phyloP scores from a whole-genome alignment of 2,888 invertebrate species.

The Xestia ashworthii region DNA sequence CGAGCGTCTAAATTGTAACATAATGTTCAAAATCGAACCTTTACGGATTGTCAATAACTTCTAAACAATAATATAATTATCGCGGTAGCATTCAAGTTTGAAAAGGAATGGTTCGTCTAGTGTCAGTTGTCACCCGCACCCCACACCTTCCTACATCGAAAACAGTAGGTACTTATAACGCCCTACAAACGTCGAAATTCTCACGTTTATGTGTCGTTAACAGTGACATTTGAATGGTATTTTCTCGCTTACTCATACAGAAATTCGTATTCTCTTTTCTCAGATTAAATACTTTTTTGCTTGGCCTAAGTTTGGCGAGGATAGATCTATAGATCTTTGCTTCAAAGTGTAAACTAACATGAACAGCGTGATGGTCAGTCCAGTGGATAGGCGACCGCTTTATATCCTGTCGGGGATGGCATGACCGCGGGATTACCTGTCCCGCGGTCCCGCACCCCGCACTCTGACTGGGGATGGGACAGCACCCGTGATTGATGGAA shows the following conservation, averaged over 20 bases:
- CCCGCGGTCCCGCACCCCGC: slow-evolving; percentile 37
- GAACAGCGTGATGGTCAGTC: background rate
- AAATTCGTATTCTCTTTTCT: background rate
- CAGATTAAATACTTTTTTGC: background rate
- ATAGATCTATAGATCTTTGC: background rate
- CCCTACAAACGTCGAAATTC: background rate
- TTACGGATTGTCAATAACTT: background rate
- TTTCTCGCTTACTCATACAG: background rate
- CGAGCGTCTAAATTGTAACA: background rate
- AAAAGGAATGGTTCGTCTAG: no score
- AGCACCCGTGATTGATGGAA: slow-evolving; percentile 31
- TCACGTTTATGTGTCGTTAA: background rate
- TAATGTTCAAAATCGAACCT: background rate
- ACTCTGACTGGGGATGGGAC: slow-evolving; percentile 19
- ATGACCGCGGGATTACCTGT: slow-evolving; percentile 52
- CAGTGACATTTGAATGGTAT: background rate
- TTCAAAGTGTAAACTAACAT: background rate
- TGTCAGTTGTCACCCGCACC: no score
- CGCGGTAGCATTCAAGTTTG: no score
- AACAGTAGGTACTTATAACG: no score
- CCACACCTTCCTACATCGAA: no score
- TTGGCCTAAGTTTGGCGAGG: background rate
- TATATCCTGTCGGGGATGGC: slow-evolving; percentile 68
- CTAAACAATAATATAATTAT: no score
- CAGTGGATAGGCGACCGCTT: slow-evolving; percentile 61